Evolutionary conservation across 2,797 vertebrate species (phyloP).

Genomic region (Sebastes diploproa): DNA sequence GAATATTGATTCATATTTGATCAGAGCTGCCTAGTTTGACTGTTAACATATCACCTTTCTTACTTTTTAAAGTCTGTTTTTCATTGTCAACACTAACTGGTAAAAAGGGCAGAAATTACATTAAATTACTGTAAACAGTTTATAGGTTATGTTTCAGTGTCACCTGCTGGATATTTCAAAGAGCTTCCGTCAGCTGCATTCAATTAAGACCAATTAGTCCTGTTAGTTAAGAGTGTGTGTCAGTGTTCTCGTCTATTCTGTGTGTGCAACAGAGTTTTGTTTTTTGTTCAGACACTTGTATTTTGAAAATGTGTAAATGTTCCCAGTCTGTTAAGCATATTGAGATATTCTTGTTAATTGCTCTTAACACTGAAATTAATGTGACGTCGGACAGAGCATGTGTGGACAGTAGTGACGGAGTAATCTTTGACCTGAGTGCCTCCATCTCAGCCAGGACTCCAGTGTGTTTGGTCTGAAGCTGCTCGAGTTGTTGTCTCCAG

Average conservation of each 20-base stretch:
- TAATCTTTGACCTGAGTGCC: slow-evolving; percentile 68
- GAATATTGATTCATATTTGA: no score
- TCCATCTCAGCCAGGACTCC: slow-evolving; percentile 49
- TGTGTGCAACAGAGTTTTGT: neutral
- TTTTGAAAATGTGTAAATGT: neutral
- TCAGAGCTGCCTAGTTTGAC: no score
- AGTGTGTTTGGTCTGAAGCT: slow-evolving; percentile 52
- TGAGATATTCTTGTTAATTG: neutral
- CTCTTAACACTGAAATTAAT: neutral
- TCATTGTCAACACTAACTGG: neutral
- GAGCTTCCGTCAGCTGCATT: neutral
- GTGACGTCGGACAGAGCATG: neutral
- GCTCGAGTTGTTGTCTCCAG: slow-evolving; percentile 24
- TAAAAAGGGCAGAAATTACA: neutral
- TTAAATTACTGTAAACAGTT: neutral
- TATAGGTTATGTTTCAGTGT: neutral
- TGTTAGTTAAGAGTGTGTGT: neutral
- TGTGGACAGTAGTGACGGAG: neutral
- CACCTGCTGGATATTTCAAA: no score
- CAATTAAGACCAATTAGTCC: neutral
- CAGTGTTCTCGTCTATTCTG: neutral
- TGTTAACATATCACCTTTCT: neutral
- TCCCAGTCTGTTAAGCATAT: neutral
- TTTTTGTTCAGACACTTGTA: neutral
- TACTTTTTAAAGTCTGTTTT: neutral